A percentile compares a stretch with the other conserved stretches of the same genome.
Evolutionary conservation across 2,113 vertebrate genomes (phyloP).

Genomic region (Tupaia tana): DNA sequence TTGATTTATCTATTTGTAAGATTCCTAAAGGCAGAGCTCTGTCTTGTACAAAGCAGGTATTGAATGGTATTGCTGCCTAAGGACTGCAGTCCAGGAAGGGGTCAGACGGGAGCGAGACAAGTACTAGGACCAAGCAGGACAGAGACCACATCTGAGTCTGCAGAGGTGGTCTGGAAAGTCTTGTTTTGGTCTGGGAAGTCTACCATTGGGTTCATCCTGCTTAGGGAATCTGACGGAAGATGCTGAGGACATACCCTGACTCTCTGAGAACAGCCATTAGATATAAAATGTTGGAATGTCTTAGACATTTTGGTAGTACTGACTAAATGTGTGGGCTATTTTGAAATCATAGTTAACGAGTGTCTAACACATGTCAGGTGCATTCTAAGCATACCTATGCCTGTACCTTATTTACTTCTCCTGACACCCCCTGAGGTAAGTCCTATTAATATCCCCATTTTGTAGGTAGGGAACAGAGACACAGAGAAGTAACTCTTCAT

Average conservation of each 20-base stretch:
- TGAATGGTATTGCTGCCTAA: not conserved
- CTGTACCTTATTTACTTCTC: not conserved
- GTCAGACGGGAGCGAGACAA: not conserved
- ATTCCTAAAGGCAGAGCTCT: not conserved
- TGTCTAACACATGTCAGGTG: not conserved
- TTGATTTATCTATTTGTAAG: conserved; percentile 22
- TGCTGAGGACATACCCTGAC: not conserved
- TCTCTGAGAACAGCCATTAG: not conserved
- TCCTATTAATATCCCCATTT: not conserved
- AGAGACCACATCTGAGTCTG: not conserved
- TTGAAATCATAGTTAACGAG: not conserved
- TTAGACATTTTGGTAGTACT: conserved; percentile 47
- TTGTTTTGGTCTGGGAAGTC: not conserved
- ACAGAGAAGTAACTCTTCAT: conserved; percentile 2
- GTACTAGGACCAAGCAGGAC: not conserved
- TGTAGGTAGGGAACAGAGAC: conserved; percentile 3
- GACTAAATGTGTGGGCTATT: conserved; percentile 1
- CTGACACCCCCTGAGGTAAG: not conserved
- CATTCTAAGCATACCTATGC: not conserved
- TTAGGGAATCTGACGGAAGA: not conserved
- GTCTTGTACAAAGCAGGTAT: not conserved
- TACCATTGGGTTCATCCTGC: not conserved
- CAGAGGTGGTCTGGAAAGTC: not conserved
- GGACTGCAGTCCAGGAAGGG: not conserved
- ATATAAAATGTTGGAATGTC: not conserved